Conservation (phyloP, 2,888 invertebrate species). For the Limnephilus marmoratus region DNA sequence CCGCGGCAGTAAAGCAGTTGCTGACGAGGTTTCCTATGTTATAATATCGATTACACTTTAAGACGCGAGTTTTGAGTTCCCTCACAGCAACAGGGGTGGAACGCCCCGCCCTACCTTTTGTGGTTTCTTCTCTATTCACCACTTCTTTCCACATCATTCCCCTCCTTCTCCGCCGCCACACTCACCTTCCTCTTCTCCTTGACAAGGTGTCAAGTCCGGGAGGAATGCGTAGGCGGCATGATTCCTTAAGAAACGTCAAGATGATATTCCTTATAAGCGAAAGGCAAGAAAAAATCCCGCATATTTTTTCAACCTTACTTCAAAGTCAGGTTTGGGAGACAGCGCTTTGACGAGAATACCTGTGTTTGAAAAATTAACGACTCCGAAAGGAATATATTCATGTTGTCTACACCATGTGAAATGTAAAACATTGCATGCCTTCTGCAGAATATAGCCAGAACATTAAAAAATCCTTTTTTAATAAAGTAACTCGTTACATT, state of each 20-base stretch:
- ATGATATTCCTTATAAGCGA: background rate
- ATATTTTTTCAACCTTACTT: background rate
- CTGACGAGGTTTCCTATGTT: slow-evolving; percentile 1
- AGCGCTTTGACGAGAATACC: background rate
- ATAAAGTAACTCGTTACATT: too few relatives aligned
- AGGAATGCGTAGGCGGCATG: background rate
- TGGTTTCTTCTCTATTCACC: slow-evolving; percentile 23
- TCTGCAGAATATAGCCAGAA: too few relatives aligned
- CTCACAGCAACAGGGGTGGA: background rate
- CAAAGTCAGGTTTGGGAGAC: background rate
- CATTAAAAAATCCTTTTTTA: too few relatives aligned
- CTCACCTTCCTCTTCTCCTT: background rate
- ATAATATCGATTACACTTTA: slow-evolving; percentile 36
- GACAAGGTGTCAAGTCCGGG: background rate
- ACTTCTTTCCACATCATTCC: background rate
- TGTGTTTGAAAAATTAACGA: background rate
- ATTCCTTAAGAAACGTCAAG: background rate
- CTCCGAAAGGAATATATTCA: background rate
- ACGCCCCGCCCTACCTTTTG: slow-evolving; percentile 10
- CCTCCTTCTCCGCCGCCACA: background rate
- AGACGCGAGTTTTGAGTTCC: background rate
- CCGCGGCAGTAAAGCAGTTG: background rate
- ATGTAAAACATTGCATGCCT: background rate
- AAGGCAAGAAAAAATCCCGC: background rate
- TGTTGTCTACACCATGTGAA: background rate